Base-by-base conservation (phyloP, 2,888 invertebrate genomes). In the Urechis unicinctus region DNA sequence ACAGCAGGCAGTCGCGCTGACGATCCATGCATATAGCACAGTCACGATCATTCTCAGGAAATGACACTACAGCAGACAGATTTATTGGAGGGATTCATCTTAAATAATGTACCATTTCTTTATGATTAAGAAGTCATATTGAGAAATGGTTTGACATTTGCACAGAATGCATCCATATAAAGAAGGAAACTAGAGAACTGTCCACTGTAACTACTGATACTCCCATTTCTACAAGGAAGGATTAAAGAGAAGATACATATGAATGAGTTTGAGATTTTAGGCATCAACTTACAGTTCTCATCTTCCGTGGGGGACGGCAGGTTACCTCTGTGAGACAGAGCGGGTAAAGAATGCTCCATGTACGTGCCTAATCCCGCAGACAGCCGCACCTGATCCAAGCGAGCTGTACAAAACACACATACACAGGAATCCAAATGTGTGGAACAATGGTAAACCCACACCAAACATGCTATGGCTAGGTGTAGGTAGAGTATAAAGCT, bases 21-120 rank as follows among this genome's bases (percentile, higher is more conserved):
- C 70, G 68, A 58, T 79, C 79, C 78, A 80, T 78, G 67, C 80
- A 80, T 46, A 80, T 79, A 4, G 79, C 79, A 66, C 80, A 80
- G 56, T 80, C 80, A 25, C 70, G 68, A 36, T 79, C 78, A n/a
- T 41, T 31, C 4, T 61, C 58, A 28, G 50, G 31, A 21, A 28
- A 51, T 3, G 55, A 50, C 17, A 36, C 60, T 60, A 55, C 6
- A 58, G 52, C 5, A 44, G 29, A 24, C 25, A 26, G 29, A 17
- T n/a, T 28, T 17, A 21, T 2, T 26, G 17, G 21, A 48, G 6
- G 3, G 17, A 21, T 25, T 21, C 44, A 52, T 28, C 5, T 26
- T 49, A 6, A 22, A 26, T 26, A 28, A 49, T 49, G n/a, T n/a
- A n/a, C n/a, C n/a, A n/a, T n/a, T n/a, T n/a, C n/a, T n/a, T n/a